Evolutionary conservation across 2,888 invertebrate species (phyloP), one percentile per base, ranked within the genome.

Genomic region (Campaea margaritaria): DNA sequence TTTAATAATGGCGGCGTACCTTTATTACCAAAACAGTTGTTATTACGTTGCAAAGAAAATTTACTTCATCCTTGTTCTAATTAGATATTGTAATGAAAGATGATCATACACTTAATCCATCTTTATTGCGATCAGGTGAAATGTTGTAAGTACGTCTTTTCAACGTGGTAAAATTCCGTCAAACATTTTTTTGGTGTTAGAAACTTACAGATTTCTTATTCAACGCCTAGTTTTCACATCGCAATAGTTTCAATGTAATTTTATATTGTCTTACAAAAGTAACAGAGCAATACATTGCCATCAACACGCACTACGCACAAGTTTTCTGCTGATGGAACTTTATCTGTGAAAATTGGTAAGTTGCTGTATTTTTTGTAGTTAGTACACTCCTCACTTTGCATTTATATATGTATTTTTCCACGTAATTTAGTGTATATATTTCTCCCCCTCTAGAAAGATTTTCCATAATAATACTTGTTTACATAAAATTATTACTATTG

Each of bases 201-300:
- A 36, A 36, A 36, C 1, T 12, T 36, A 36, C 4, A n/a, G n/a
- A 12, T 4, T 36, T 36, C 3, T 36, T 36, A n/a, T 36, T 36
- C 36, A 7, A 31, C 8, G 12, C 36, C 12, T 36, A 36, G n/a
- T 36, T 12, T 10, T 10, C 36, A 36, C 36, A n/a, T 3, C 58
- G 52, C 41, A 47, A n/a, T 58, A 58, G 46, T 58, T 58, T 21
- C n/a, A 14, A 43, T 47, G 51, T 58, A 43, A 51, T 13, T 58
- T 9, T 31, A 21, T 31, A 31, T 10, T 42, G 46, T 45, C 10
- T 27, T 45, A 49, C 38, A 42, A 45, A 44, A 31, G 28, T 0
- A 39, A 53, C 15, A 48, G 43, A 34, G 16, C 47, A 31, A 49
- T 49, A 49, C 53, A 27, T 13, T 49, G 42, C 44, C 58, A 53